These are phyloP conservation scores for Narcine bancroftii DNA, from an alignment of 2,113 vertebrate genomes.

Conservation along the genomic window DNA sequence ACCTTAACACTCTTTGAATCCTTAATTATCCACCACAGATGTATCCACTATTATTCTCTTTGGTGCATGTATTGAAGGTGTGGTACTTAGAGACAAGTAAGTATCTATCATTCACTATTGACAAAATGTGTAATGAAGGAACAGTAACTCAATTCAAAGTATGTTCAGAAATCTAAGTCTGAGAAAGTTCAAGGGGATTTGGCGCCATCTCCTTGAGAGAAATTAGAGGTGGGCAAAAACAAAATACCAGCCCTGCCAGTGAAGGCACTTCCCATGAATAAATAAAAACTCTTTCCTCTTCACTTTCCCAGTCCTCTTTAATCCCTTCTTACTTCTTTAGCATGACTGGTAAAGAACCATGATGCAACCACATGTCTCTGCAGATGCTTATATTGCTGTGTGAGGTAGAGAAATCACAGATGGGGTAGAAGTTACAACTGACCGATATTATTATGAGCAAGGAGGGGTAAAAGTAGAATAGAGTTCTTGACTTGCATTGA, in stretches of 20 bases:
- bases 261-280: too few species aligned
- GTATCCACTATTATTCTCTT: slow-evolving; percentile 85
- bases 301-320: neutral
- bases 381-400: neutral
- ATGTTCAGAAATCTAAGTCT: neutral
- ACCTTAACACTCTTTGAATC: slow-evolving; percentile 41
- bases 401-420: too few species aligned
- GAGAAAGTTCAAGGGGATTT: too few species aligned
- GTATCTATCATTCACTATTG: slow-evolving; percentile 41
- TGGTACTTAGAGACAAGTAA: slow-evolving; percentile 91
- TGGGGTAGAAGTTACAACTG: neutral
- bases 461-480: neutral
- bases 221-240: too few species aligned
- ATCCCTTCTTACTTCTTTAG: neutral
- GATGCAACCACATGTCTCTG: neutral
- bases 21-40: slow-evolving; percentile 63
- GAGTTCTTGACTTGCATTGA: neutral
- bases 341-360: neutral
- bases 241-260: too few species aligned
- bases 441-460: neutral
- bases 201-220: too few species aligned
- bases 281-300: neutral
- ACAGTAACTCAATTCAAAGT: neutral
- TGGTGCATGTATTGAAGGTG: slow-evolving; percentile 87
- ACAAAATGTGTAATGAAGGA: neutral